These are phyloP conservation scores for Sebastes alutus DNA, from an alignment of 2,797 vertebrate genomes.

Conservation along the genomic window DNA sequence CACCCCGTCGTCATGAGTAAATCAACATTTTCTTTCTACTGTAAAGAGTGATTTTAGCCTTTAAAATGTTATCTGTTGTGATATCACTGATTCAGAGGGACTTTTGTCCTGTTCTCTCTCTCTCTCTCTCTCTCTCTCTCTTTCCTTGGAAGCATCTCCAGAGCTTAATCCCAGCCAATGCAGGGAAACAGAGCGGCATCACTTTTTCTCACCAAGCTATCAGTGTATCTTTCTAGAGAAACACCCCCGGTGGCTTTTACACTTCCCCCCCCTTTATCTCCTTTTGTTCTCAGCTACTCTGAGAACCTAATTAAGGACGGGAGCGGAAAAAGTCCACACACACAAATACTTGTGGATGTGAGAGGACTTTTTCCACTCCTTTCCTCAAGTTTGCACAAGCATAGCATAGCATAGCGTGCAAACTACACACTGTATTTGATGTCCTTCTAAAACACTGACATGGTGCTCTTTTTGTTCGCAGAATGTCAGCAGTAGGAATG, in stretches of 20 bases:
- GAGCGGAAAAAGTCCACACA: background rate
- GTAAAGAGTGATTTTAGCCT: constrained; percentile 29
- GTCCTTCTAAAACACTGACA: constrained; percentile 28
- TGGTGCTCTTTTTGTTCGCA: constrained; percentile 51
- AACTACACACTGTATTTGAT: constrained; percentile 18
- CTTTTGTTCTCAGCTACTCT: constrained; percentile 11
- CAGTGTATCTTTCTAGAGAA: background rate
- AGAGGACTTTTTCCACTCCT: background rate
- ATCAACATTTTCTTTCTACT: background rate
- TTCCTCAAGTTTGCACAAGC: background rate
- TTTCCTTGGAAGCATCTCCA: background rate
- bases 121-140: too few relatives aligned
- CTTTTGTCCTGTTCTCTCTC: background rate
- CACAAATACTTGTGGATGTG: background rate
- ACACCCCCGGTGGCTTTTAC: constrained; percentile 8
- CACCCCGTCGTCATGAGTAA: constrained; percentile 3
- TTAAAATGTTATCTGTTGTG: constrained; percentile 1
- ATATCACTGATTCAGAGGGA: constrained; percentile 19
- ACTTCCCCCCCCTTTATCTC: background rate
- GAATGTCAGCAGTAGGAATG: constrained; percentile 44
- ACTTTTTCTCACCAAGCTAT: background rate
- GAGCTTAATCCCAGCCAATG: constrained; percentile 9
- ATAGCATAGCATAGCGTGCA: constrained; percentile 11
- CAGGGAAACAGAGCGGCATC: constrained; percentile 11
- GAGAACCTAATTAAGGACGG: background rate